Percentiles rank a stretch among this genome's conserved stretches.
These are phyloP conservation scores for Pomatostomus ruficeps DNA, from an alignment of 2,113 vertebrate species.

Conservation along the genomic window DNA sequence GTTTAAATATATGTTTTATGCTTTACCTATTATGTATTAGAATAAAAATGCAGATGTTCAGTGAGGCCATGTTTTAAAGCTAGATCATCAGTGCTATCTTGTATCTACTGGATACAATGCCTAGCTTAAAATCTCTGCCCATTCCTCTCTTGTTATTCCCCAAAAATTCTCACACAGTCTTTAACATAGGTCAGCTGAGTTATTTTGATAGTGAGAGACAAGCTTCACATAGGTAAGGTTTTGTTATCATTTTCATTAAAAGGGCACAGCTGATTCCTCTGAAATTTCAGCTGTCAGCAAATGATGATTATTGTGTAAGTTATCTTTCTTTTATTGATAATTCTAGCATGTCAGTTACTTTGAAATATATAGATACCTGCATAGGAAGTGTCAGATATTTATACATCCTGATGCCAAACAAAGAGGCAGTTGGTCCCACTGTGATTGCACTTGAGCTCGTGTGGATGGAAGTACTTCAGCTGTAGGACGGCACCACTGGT, in stretches of 20 bases:
- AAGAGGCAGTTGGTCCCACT: background rate
- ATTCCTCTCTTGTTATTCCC: slow-evolving; percentile 34
- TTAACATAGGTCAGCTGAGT: slow-evolving; percentile 52
- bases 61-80: background rate
- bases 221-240: background rate
- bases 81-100: background rate
- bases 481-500: slow-evolving; percentile 11
- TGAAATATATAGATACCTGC: background rate
- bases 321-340: slow-evolving; percentile 1
- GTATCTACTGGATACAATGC: background rate
- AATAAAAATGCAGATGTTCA: background rate
- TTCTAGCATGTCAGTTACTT: background rate
- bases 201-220: slow-evolving; percentile 47
- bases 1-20: background rate
- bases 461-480: slow-evolving; percentile 3
- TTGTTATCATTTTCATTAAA: background rate
- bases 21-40: background rate
- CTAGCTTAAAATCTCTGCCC: background rate
- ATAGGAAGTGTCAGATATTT: background rate
- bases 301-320: background rate
- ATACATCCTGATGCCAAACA: background rate
- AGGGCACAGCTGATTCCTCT: background rate
- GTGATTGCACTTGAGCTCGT: background rate
- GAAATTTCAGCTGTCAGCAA: slow-evolving; percentile 19
- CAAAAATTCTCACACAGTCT: slow-evolving; percentile 2